Percentiles rank a stretch among this genome's conserved stretches.
These are phyloP conservation scores for Puma concolor DNA, from an alignment of 2,113 vertebrate genomes.

Conservation along the genomic window DNA sequence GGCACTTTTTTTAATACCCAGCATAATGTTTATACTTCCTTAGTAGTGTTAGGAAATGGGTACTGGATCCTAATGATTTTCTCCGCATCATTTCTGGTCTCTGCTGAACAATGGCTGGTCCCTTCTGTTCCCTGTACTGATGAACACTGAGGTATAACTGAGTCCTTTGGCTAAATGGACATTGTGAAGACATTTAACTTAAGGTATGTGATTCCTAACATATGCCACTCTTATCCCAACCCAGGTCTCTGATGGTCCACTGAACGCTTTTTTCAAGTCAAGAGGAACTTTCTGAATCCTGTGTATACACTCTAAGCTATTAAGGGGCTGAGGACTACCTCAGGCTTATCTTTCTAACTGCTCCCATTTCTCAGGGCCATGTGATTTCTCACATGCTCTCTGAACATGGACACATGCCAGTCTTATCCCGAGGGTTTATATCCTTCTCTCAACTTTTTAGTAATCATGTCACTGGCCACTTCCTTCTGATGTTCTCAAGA, in stretches of 20 bases:
- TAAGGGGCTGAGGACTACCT: background rate
- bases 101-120: background rate
- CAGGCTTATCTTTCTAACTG: background rate
- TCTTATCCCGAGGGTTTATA: background rate
- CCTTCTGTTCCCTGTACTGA: background rate
- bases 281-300: background rate
- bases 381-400: background rate
- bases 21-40: background rate
- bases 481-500: background rate
- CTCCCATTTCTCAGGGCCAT: background rate
- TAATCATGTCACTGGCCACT: background rate
- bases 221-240: background rate
- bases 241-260: background rate
- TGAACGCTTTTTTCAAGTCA: background rate
- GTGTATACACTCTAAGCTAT: background rate
- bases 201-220: background rate
- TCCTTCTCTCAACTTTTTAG: background rate
- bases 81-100: background rate
- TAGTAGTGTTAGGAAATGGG: background rate
- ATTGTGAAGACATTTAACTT: background rate
- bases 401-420: background rate
- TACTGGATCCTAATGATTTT: background rate
- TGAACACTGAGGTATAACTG: background rate
- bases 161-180: background rate
- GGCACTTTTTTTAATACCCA: background rate